Conservation (phyloP, 2,113 vertebrate species). For the Zosterops pallidus region DNA sequence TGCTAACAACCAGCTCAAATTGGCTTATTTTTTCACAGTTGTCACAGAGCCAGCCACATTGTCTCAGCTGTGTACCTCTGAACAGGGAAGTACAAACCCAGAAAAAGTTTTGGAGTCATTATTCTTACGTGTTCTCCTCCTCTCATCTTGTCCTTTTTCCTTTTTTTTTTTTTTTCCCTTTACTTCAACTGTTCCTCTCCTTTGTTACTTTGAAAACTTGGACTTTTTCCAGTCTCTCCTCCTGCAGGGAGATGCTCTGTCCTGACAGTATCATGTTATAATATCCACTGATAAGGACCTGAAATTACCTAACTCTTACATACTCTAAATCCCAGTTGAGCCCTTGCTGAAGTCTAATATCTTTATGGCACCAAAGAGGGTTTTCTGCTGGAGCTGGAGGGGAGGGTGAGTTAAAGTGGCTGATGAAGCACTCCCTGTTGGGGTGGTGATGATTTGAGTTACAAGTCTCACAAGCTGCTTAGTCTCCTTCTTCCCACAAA, state of each 20-base stretch:
- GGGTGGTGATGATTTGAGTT: not conserved
- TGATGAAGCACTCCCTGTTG: not conserved
- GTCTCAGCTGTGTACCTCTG: slow-evolving; percentile 83
- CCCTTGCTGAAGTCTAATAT: not conserved
- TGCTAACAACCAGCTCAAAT: slow-evolving; percentile 91
- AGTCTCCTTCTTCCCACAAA: not conserved
- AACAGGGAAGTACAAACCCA: slow-evolving; percentile 79
- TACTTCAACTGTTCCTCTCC: not conserved
- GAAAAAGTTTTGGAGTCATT: slow-evolving; percentile 82
- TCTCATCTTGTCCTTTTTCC: not conserved
- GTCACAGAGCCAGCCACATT: slow-evolving; percentile 87
- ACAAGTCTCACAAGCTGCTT: not conserved
- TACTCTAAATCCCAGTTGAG: not conserved
- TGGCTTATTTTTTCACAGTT: slow-evolving; percentile 93
- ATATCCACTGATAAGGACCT: slow-evolving; percentile 10
- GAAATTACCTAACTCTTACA: not conserved
- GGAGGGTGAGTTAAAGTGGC: not conserved
- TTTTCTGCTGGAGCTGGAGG: not conserved
- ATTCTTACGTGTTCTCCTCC: slow-evolving; percentile 74
- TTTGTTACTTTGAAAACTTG: slow-evolving; percentile 45
- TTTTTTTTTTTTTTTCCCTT: no score
- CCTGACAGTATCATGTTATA: slow-evolving; percentile 41
- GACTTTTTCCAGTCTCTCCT: slow-evolving; percentile 39
- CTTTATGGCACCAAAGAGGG: not conserved
- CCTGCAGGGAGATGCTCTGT: slow-evolving; percentile 24